These are phyloP conservation scores for Cryptoblepharus egeriae DNA, from an alignment of 2,797 vertebrate species.

Conservation along the genomic window DNA sequence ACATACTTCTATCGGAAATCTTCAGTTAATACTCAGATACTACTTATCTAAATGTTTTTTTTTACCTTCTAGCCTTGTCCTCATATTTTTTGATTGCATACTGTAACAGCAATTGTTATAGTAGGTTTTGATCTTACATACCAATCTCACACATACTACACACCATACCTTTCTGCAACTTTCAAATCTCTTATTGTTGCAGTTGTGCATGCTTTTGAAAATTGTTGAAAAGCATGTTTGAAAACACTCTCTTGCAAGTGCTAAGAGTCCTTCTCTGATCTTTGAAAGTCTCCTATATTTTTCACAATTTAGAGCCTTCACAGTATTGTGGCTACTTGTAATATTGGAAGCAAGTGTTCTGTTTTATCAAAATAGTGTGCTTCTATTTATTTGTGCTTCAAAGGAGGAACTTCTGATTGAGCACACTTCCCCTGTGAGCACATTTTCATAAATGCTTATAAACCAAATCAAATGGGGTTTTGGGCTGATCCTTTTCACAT, in stretches of 20 bases:
- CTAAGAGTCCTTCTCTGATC: not conserved
- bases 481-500: not conserved
- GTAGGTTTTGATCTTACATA: not conserved
- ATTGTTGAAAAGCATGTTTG: not conserved
- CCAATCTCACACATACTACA: too few species aligned
- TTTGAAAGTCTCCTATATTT: not conserved
- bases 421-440: not conserved
- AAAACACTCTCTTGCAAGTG: not conserved
- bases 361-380: not conserved
- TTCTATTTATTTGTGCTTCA: not conserved
- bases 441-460: not conserved
- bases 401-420: not conserved
- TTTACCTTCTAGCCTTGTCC: not conserved
- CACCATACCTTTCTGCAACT: slow-evolving; percentile 2
- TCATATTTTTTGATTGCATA: not conserved
- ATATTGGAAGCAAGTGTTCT: not conserved
- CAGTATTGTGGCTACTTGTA: not conserved
- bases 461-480: not conserved
- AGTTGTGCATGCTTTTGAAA: not conserved
- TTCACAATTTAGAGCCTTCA: not conserved
- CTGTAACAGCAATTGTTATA: not conserved
- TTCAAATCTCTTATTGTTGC: not conserved
- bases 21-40: not conserved
- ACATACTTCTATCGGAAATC: not conserved
- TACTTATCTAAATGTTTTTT: too few species aligned